Evolutionary conservation across 2,888 invertebrate species (phyloP), one percentile per base, ranked within the genome.

Genomic region (Parnassius apollo): DNA sequence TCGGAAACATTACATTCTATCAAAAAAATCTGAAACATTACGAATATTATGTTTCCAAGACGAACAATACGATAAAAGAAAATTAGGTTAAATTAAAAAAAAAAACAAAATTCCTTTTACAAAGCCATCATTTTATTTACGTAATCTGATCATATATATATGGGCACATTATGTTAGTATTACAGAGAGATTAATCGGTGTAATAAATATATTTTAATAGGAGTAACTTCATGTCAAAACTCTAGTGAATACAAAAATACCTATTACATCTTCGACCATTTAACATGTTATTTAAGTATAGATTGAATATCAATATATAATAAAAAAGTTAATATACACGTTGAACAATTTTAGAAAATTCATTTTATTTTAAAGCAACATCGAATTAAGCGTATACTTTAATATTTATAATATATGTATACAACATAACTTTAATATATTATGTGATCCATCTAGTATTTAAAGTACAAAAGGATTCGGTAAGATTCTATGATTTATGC

Each of bases 71-170:
- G 35, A 7, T 35, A 7, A 35, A 35, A 35, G 11, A 49, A 8
- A 49, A 9, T 49, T n/a, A 11, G 12, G 46, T 11, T n/a, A 4
- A 46, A 46, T 10, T 35, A 44, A 52, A 57, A 65, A 52, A 57
- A 65, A 64, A 62, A 56, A 46, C 51, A 61, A 58, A 56, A 50
- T 55, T 51, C 25, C 46, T 62, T 68, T 57, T 64, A 60, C 67
- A 68, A 68, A 71, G 69, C 69, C 68, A 69, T 68, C 71, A 65
- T 65, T 71, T 71, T 70, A 69, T 70, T 70, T 63, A 61, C 59
- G 65, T 66, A 64, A 61, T 60, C 57, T 44, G 64, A 60, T 49
- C 57, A 60, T 60, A 64, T 57, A 60, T 57, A 60, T 57, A 53
- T 25, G 63, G 59, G 49, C 60, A 57, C 51, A 57, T 50, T 59